Base-by-base conservation (phyloP, 2,888 invertebrate genomes). In the Tipula lateralis region DNA sequence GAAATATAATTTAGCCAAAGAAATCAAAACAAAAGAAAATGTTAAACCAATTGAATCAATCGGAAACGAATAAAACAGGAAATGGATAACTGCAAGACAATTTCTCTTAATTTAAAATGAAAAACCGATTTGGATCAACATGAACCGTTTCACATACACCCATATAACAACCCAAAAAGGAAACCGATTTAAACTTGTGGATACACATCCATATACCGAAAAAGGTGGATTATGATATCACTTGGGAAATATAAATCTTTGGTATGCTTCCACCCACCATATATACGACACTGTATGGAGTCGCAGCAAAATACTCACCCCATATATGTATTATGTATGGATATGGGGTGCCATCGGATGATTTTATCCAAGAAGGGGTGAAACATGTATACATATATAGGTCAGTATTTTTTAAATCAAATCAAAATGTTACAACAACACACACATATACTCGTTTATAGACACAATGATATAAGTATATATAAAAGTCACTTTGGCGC, bases 31-130 rank as follows among this genome's bases (percentile, higher is more conserved):
- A 19, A 66, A 24, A 66, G 4, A 66, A 66, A 66, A 24, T n/a
- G 24, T 66, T 66, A 66, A 66, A 66, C 66, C 66, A 66, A 66
- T 66, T 66, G 66, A 66, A 66, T 66, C 66, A 66, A 66, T 66
- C 66, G 66, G 66, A 66, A 66, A 66, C 66, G 66, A 66, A 66
- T 66, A 66, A 66, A 66, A 66, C 24, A 1, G 24, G 24, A 66
- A 66, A 66, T 66, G 66, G 19, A 9, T 66, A 66, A 66, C 24
- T 66, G 66, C 66, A 66, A 50, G 66, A 66, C 19, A 24, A 66
- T 66, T 66, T 66, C 24, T 66, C 66, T 66, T 66, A 66, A 66
- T 66, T 66, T 66, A 12, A 66, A 66, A 66, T 16, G 44, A 24
- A 7, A 66, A 66, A 1, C n/a, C n/a, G 19, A 66, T 66, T 66